Base-by-base conservation (phyloP, 2,113 vertebrate species). In the Tetrao urogallus region DNA sequence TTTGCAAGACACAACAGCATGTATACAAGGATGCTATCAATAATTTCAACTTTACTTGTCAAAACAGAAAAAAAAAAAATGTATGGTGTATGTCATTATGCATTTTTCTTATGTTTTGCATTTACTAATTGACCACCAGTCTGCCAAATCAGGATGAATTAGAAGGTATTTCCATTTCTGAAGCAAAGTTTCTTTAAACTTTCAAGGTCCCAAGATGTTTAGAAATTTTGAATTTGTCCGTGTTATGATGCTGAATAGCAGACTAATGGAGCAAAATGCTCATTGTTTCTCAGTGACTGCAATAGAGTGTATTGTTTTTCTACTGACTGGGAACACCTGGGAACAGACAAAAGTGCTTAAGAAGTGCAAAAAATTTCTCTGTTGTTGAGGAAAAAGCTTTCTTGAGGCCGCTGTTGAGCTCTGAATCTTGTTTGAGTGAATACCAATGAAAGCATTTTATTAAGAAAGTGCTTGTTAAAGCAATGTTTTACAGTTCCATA, bases 1-100 rank as follows among this genome's bases (percentile, higher is more conserved):
- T 67, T 89, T 96, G 56, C 65, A 67, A 75, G 88, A 85, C 52
- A 79, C 16, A 36, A 17, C 10, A 60, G 22, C 66, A 45, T 86
- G 69, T 75, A 93, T 91, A 94, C 81, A 84, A 70, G 67, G 12
- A 87, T 83, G 43, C 82, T 84, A 95, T 83, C 82, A 92, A 84
- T 92, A 93, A 90, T 94, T 88, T 85, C 92, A 75, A 58, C n/a
- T 77, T 89, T n/a, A 45, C 34, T 61, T 96, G 86, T 94, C 90
- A 92, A 89, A 86, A 48, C 1, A 63, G 47, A 43, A 72, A 34
- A 47, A 71, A 71, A 34, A 65, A 56, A 40, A 40, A 48, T 70
- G 43, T 82, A 38, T 17, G 30, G 16, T 56, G 28, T 56, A 66
- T 36, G 32, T 15, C 74, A 19, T 32, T 71, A n/a, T 78, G 57